phyloP scores from a whole-genome alignment of 2,888 invertebrate species.

The Acrocyrtus sp. region DNA sequence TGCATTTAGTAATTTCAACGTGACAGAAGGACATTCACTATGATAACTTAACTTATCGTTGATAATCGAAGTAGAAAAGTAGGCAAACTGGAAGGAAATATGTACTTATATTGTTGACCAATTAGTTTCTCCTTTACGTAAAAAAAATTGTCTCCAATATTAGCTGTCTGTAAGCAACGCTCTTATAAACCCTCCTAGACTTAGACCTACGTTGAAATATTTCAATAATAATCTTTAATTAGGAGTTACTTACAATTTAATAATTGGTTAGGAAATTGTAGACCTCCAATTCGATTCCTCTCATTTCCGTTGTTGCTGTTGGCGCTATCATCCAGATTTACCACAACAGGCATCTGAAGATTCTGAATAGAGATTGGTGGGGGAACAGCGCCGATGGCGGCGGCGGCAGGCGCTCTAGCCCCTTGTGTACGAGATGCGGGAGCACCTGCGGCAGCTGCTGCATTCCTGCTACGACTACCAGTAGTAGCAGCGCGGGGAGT shows the following conservation, averaged over 20 bases:
- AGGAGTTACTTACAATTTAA: conserved; percentile 28
- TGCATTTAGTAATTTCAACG: too few relatives aligned
- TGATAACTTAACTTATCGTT: too few relatives aligned
- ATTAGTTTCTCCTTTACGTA: too few relatives aligned
- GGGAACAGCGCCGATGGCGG: background rate
- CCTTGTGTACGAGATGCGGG: background rate
- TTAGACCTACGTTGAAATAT: too few relatives aligned
- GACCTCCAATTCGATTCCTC: background rate
- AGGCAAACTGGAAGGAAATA: too few relatives aligned
- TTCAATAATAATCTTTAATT: background rate
- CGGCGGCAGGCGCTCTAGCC: too few relatives aligned
- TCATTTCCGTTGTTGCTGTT: background rate
- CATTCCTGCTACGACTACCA: conserved; percentile 3
- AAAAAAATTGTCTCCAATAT: too few relatives aligned
- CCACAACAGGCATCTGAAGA: background rate
- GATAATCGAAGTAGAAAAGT: too few relatives aligned
- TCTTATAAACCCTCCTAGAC: too few relatives aligned
- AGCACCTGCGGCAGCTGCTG: background rate
- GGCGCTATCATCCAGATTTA: background rate
- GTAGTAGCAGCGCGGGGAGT: background rate
- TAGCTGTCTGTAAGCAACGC: too few relatives aligned
- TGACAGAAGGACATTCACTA: too few relatives aligned
- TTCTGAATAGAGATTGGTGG: background rate
- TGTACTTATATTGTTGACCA: too few relatives aligned
- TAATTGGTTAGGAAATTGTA: conserved; percentile 26